These are phyloP conservation scores for Petroica traversi DNA, from an alignment of 2,113 vertebrate species.

Conservation along the genomic window DNA sequence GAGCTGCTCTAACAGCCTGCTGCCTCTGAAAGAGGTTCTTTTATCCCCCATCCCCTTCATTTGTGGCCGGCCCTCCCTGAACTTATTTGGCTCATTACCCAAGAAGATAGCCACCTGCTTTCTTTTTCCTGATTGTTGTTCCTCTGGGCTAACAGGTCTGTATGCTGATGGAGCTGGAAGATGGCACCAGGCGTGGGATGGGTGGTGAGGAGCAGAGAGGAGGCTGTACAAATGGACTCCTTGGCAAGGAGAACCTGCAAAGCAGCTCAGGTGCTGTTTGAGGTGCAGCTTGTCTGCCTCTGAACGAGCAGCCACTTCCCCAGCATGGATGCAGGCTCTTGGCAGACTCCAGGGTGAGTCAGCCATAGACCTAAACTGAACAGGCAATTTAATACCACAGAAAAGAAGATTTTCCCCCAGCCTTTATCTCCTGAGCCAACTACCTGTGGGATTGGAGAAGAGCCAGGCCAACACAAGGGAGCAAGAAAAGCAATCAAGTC, in stretches of 20 bases:
- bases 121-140: background rate
- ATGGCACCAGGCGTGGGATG: background rate
- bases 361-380: background rate
- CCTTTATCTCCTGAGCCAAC: background rate
- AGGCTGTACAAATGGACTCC: background rate
- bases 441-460: background rate
- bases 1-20: background rate
- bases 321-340: background rate
- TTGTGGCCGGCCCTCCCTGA: background rate
- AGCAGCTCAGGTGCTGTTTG: background rate
- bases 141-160: background rate
- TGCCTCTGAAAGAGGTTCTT: slow-evolving; percentile 11
- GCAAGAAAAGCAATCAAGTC: background rate
- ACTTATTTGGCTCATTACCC: slow-evolving; percentile 13
- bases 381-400: background rate
- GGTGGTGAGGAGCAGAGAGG: background rate
- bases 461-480: background rate
- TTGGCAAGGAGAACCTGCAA: background rate
- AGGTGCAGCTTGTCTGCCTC: background rate
- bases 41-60: background rate
- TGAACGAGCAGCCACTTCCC: background rate
- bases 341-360: background rate
- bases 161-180: background rate
- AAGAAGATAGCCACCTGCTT: background rate
- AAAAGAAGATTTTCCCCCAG: background rate